These are phyloP conservation scores for Sarcophaga caerulescens DNA, from an alignment of 2,888 invertebrate genomes.

Conservation along the genomic window DNA sequence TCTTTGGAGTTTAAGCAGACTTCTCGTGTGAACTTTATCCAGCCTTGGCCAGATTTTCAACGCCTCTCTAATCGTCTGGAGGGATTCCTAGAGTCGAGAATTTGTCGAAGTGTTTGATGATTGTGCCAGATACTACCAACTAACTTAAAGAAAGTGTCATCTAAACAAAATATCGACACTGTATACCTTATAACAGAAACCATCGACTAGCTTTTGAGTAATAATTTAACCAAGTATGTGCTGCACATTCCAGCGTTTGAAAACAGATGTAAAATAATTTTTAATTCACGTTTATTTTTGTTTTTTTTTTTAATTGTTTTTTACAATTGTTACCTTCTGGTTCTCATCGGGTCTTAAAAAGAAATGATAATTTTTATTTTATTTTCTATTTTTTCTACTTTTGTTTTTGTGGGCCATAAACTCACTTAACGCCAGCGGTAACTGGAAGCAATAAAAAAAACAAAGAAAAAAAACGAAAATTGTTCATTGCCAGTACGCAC, in stretches of 20 bases:
- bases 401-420: conserved; percentile 54
- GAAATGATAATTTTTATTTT: conserved; percentile 22
- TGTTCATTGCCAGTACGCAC: conserved; percentile 59
- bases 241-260: conserved; percentile 10
- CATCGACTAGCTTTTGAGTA: too few relatives aligned
- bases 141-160: too few relatives aligned
- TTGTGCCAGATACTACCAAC: too few relatives aligned
- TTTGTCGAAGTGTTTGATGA: too few relatives aligned
- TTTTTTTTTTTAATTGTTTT: conserved; percentile 32
- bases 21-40: too few relatives aligned
- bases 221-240: too few relatives aligned
- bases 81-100: too few relatives aligned
- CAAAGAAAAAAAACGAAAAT: conserved; percentile 11
- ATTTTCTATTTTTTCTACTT: conserved; percentile 7
- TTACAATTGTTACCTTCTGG: conserved; percentile 15
- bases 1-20: too few relatives aligned
- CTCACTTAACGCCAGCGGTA: conserved; percentile 64
- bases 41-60: too few relatives aligned
- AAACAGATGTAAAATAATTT: conserved; percentile 50
- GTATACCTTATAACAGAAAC: too few relatives aligned
- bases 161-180: too few relatives aligned
- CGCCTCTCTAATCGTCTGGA: too few relatives aligned
- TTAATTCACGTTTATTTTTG: conserved; percentile 24
- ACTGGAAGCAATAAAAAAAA: conserved; percentile 63
- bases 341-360: conserved; percentile 10